Conservation (phyloP, 2,113 vertebrate genomes). For the Rhombomys opimus region DNA sequence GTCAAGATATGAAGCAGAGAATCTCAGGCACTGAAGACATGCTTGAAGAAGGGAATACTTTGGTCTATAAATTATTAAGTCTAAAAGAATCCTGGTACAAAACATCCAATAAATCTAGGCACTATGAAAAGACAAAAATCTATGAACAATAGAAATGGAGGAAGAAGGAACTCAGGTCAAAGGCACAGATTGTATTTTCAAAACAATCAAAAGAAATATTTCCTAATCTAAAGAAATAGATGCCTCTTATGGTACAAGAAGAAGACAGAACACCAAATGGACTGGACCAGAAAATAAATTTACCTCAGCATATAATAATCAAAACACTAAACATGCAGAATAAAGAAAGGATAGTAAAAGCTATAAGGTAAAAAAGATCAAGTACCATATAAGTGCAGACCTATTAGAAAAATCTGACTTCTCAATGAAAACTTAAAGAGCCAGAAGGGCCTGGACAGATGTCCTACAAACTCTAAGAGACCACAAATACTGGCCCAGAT, state of each 20-base stretch:
- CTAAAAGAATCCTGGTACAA: neutral
- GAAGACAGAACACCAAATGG: neutral
- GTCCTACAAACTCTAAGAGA: no score
- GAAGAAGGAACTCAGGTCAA: neutral
- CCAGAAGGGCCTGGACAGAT: no score
- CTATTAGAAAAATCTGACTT: neutral
- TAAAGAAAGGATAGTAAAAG: no score
- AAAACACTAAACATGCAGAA: no score
- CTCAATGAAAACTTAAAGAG: neutral
- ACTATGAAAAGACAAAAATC: neutral
- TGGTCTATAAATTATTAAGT: neutral
- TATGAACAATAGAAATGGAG: neutral
- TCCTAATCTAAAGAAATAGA: neutral
- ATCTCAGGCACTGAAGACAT: neutral
- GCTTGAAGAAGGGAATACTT: neutral
- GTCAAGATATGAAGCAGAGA: neutral
- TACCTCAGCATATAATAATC: no score
- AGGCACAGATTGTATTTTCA: neutral
- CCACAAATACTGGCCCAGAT: no score
- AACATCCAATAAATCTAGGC: neutral
- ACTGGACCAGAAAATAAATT: neutral
- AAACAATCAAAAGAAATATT: neutral
- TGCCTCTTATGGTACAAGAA: neutral
- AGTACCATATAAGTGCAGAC: neutral
- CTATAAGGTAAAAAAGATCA: neutral